Conservation (phyloP, 2,113 vertebrate species). For the Phodopus roborovskii region DNA sequence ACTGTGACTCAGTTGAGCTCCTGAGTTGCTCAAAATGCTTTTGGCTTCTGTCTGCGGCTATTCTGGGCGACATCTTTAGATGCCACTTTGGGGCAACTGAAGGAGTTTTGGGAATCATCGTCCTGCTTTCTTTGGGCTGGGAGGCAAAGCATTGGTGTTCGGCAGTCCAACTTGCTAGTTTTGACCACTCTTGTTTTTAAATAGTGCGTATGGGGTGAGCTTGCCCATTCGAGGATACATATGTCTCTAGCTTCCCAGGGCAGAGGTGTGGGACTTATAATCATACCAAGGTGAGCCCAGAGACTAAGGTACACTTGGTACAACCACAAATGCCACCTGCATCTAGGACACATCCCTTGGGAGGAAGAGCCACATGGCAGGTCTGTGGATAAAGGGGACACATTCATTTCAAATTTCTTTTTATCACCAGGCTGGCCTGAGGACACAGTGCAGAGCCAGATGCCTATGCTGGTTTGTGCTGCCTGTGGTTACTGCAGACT, state of each 20-base stretch:
- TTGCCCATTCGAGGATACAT: background rate
- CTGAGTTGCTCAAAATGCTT: conserved; percentile 58
- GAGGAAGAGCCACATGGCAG: background rate
- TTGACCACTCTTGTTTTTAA: conserved; percentile 50
- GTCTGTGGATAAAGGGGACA: background rate
- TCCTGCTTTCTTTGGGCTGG: background rate
- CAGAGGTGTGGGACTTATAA: background rate
- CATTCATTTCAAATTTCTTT: background rate
- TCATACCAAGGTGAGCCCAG: background rate
- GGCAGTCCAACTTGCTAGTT: background rate
- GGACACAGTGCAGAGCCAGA: background rate
- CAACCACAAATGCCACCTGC: background rate
- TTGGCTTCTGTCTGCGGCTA: conserved; percentile 65
- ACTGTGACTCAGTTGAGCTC: conserved; percentile 74
- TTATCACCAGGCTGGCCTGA: background rate
- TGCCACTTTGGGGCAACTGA: conserved; percentile 65
- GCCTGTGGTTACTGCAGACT: background rate
- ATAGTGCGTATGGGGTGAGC: background rate
- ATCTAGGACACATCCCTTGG: background rate
- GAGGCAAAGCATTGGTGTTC: conserved; percentile 48
- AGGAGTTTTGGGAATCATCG: conserved; percentile 70
- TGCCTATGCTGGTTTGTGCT: background rate
- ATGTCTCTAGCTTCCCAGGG: background rate
- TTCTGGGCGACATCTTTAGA: conserved; percentile 70
- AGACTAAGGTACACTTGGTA: background rate